Evolutionary conservation across 2,113 vertebrate genomes (phyloP), one percentile per base, ranked within the genome.

Genomic region (Alligator sinensis): DNA sequence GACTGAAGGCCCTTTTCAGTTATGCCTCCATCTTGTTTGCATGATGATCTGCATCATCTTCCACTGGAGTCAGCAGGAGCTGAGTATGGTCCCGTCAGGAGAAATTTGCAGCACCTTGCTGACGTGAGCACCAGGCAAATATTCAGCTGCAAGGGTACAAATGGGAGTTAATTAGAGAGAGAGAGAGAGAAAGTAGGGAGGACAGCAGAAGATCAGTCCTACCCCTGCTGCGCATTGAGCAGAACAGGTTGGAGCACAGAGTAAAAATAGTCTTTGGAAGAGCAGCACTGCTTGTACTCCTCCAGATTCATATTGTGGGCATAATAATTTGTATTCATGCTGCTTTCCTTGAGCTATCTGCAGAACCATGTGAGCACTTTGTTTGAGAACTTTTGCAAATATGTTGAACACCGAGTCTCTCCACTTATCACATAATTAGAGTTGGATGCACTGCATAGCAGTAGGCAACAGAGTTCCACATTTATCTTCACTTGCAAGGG

Each of bases 331-430:
- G 94, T 57, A 95, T 96, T 96, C 95, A 28, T 88, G 88, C 12
- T 61, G 93, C 80, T 95, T 94, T 80, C 90, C 77, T 80, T 64
- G 12, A 93, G 84, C 85, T 93, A 86, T 97, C 94, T 93, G 84
- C 90, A 94, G 80, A 84, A 88, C 95, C 79, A 88, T 61, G 87
- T 86, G 86, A 93, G 94, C 77, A 90, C 38, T 93, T 94, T 88
- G 89, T 93, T 86, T 91, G 75, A 78, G 90, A 96, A 97, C 91
- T 96, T 94, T 4, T 95, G 84, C 84, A 94, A 95, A 91, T 84
- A 13, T 88, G 80, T 94, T 94, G 91, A 91, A 91, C 79, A 77
- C 38, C 1, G 72, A 86, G 80, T 82, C 91, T 82, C 66, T 90
- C 57, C 87, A 89, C 91, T 96, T 94, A 94, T 91, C 88, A n/a